These are phyloP conservation scores for Palythoa heliodiscus DNA, from an alignment of 92 coral and sea anemone species.

Conservation along the genomic window DNA sequence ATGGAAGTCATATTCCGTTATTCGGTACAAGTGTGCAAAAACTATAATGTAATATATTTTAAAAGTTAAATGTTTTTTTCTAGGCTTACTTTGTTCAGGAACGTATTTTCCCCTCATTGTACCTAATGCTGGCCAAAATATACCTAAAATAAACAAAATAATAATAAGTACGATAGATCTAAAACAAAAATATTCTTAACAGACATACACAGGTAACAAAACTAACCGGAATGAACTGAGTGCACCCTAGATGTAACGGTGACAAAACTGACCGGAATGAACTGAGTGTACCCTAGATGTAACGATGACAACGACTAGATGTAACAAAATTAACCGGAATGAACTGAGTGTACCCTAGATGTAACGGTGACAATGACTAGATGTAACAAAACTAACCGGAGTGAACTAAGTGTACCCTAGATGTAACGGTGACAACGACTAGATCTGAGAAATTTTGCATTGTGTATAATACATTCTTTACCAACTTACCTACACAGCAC, in stretches of 20 bases:
- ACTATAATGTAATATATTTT: too few species aligned
- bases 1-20: too few species aligned
- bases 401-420: neutral
- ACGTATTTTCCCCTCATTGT: constrained; percentile 92
- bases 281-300: neutral
- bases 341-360: neutral
- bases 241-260: too few species aligned
- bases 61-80: neutral
- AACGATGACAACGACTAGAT: too few species aligned
- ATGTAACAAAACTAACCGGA: neutral
- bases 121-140: constrained; percentile 97
- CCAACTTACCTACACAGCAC: constrained; percentile 86
- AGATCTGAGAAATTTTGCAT: too few species aligned
- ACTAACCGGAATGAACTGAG: neutral
- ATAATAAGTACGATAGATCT: neutral
- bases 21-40: too few species aligned
- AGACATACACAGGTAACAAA: neutral
- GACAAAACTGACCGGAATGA: neutral
- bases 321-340: neutral
- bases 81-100: constrained; percentile 89
- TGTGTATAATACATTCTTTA: neutral
- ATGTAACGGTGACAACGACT: too few species aligned
- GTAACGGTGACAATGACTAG: too few species aligned
- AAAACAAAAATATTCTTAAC: neutral
- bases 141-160: constrained; percentile 52